Evolutionary conservation across 2,113 vertebrate genomes (phyloP).

Genomic region (Psammodynastes pulverulentus): DNA sequence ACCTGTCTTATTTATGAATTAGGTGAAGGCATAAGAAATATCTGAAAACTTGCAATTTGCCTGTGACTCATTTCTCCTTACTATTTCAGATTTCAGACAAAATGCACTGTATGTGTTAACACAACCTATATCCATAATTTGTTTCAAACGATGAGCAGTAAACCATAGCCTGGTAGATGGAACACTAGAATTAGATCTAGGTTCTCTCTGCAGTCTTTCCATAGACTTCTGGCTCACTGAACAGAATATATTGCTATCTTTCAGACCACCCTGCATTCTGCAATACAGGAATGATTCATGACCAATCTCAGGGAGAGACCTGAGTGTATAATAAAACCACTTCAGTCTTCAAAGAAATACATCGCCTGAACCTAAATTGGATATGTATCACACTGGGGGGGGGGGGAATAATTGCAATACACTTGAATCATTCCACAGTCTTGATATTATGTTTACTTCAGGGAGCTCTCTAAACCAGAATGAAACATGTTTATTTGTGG

Average conservation of each 20-base stretch:
- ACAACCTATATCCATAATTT: neutral
- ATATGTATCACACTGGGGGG: neutral
- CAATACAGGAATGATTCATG: constrained; percentile 8
- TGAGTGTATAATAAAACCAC: neutral
- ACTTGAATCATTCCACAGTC: neutral
- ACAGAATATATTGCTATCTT: neutral
- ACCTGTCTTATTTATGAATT: neutral
- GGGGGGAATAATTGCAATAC: neutral
- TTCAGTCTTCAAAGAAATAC: neutral
- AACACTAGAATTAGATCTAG: neutral
- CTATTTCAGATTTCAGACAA: neutral
- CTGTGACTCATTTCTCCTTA: neutral
- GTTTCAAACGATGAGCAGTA: neutral
- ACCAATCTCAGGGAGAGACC: neutral
- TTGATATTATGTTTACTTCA: neutral
- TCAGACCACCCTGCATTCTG: neutral
- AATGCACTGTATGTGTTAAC: neutral
- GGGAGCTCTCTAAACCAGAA: neutral
- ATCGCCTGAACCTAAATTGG: neutral
- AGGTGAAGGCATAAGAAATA: neutral
- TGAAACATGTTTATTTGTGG: neutral
- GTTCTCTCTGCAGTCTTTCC: neutral
- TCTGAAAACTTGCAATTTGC: neutral
- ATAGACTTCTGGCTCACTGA: neutral
- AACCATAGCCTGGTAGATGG: neutral